Conservation (phyloP, 2,113 vertebrate species). For the Oryzias woworae region DNA sequence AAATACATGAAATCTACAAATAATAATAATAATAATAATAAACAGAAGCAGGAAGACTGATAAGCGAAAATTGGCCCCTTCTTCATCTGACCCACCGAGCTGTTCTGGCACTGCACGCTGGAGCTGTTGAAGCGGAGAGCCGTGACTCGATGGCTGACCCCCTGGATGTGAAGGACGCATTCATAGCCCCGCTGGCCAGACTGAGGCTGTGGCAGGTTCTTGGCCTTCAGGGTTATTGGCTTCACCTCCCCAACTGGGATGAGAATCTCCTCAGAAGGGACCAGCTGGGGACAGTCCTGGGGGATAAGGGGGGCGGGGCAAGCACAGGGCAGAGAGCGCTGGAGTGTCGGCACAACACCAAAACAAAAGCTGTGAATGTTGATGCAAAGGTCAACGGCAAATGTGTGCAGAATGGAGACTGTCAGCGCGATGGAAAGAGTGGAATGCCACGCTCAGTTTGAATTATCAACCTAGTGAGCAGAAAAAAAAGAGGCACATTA, state of each 20-base stretch:
- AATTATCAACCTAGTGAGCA: neutral
- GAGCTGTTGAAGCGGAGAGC: slow-evolving; percentile 99
- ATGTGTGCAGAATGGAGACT: neutral
- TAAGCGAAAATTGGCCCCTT: no score
- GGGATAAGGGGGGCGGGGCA: neutral
- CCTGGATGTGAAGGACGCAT: slow-evolving; percentile 93
- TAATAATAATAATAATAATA: no score
- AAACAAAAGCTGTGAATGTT: neutral
- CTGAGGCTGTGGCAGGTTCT: slow-evolving; percentile 96
- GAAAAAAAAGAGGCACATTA: neutral
- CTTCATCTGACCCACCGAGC: slow-evolving; percentile 82
- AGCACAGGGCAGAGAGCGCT: neutral
- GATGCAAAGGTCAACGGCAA: neutral
- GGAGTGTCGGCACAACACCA: slow-evolving; percentile 3
- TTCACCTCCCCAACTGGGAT: slow-evolving; percentile 96
- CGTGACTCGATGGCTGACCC: slow-evolving; percentile 87
- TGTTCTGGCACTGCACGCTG: slow-evolving; percentile 99
- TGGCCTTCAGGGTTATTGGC: slow-evolving; percentile 93
- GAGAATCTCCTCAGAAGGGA: slow-evolving; percentile 91
- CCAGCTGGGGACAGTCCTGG: slow-evolving; percentile 96
- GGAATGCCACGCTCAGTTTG: neutral
- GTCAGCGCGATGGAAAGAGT: neutral
- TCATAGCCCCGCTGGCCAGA: slow-evolving; percentile 97
- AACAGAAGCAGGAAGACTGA: no score
- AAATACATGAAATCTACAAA: no score